Percentiles rank a stretch among this genome's conserved stretches.
phyloP scores from a whole-genome alignment of 1,140 invertebrate genomes.

The Homalodisca vitripennis region DNA sequence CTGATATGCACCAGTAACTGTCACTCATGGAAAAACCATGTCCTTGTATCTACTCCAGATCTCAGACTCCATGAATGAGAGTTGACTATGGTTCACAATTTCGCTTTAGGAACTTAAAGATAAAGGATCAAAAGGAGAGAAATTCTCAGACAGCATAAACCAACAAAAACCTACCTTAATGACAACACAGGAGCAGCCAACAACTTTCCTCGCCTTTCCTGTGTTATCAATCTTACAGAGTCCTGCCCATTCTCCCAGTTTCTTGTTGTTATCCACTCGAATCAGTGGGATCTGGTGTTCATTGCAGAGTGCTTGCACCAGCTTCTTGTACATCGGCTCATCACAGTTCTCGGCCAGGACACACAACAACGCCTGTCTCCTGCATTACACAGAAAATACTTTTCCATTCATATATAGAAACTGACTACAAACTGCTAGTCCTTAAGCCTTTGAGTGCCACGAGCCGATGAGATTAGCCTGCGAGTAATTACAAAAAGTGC shows the following conservation, averaged over 20 bases:
- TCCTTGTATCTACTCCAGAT: no score
- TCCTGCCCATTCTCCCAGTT: slow-evolving; percentile 98
- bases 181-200: slow-evolving; percentile 97
- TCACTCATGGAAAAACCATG: no score
- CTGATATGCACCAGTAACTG: no score
- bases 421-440: no score
- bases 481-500: no score
- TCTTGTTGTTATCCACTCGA: slow-evolving; percentile 98
- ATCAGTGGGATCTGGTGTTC: slow-evolving; percentile 97
- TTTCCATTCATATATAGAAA: no score
- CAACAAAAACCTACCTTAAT: slow-evolving; percentile 83
- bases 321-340: slow-evolving; percentile 94
- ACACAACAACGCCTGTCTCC: slow-evolving; percentile 93
- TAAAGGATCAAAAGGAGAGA: no score
- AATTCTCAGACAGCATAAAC: not conserved
- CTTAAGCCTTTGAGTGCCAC: no score
- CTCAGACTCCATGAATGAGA: no score
- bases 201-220: slow-evolving; percentile 98
- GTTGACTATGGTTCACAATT: no score
- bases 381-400: slow-evolving; percentile 47
- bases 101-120: slow-evolving; percentile 26
- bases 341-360: slow-evolving; percentile 98
- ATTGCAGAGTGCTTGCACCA: slow-evolving; percentile 97
- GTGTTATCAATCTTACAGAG: slow-evolving; percentile 99
- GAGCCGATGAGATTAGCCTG: no score